phyloP scores from a whole-genome alignment of 2,797 vertebrate genomes.

The Lagodon rhomboides region DNA sequence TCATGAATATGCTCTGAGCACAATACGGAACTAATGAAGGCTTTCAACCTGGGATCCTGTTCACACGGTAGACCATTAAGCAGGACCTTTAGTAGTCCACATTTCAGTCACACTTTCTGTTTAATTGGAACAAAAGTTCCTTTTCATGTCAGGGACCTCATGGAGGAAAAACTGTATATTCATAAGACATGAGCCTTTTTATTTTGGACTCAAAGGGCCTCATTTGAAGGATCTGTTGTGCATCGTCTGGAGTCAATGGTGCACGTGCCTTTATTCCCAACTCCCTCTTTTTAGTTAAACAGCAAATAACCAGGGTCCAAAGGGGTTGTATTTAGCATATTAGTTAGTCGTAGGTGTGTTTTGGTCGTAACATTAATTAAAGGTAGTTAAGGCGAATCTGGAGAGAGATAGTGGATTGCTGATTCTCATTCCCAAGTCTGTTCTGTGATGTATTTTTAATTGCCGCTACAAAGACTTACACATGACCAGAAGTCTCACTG shows the following conservation, averaged over 20 bases:
- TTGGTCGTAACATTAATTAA: too few species aligned
- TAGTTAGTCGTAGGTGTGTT: too few species aligned
- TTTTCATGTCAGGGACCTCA: neutral
- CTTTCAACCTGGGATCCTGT: neutral
- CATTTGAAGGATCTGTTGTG: neutral
- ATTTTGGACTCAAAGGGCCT: neutral
- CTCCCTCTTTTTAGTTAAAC: neutral
- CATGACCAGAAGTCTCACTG: too few species aligned
- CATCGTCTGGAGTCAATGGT: neutral
- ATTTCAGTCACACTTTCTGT: neutral
- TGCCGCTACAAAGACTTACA: too few species aligned
- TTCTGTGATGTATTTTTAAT: too few species aligned
- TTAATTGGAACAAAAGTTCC: neutral
- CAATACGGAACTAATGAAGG: neutral
- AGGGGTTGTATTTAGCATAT: neutral
- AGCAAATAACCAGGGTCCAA: neutral
- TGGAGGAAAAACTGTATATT: neutral
- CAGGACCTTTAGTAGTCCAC: too few species aligned
- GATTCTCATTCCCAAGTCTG: too few species aligned
- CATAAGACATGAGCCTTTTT: neutral
- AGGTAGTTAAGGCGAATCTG: too few species aligned
- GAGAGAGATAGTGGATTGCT: too few species aligned
- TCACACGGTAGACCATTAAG: too few species aligned
- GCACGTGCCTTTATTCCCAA: neutral
- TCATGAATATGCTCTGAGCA: neutral